Evolutionary conservation across 2,797 vertebrate genomes (phyloP).

Genomic region (Heliangelus exortis): DNA sequence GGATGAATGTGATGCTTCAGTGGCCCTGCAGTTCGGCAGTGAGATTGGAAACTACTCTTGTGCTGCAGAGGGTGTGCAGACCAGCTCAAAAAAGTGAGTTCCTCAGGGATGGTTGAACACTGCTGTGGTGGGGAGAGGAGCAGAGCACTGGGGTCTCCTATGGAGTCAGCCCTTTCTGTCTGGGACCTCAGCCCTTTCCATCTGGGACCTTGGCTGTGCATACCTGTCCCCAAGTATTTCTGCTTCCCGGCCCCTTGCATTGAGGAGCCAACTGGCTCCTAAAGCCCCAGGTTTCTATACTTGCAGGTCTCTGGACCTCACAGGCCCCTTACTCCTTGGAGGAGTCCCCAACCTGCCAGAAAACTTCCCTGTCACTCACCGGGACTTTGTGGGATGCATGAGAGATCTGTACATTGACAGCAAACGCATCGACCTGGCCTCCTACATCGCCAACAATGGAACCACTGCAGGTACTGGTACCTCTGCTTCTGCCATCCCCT

Average conservation of each 20-base stretch:
- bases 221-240: not conserved
- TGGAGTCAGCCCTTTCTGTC: not conserved
- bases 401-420: constrained; percentile 94
- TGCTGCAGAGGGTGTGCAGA: constrained; percentile 93
- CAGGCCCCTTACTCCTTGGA: constrained; percentile 88
- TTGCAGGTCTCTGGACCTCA: constrained; percentile 84
- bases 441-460: constrained; percentile 95
- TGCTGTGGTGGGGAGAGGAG: not conserved
- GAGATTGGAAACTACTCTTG: constrained; percentile 97
- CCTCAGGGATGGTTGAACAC: not conserved
- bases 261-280: not conserved
- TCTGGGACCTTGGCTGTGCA: not conserved
- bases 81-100: constrained; percentile 97
- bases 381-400: constrained; percentile 97
- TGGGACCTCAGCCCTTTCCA: not conserved
- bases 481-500: not conserved
- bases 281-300: not conserved
- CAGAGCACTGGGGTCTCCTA: not conserved
- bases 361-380: constrained; percentile 92
- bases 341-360: constrained; percentile 96
- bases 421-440: constrained; percentile 91
- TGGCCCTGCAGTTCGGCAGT: constrained; percentile 91
- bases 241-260: not conserved
- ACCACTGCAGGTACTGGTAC: constrained; percentile 85
- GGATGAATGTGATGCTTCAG: constrained; percentile 91